Percentiles rank a stretch among this genome's conserved stretches.
These are phyloP conservation scores for Phyto melanocephala DNA, from an alignment of 2,888 invertebrate species.

Conservation along the genomic window DNA sequence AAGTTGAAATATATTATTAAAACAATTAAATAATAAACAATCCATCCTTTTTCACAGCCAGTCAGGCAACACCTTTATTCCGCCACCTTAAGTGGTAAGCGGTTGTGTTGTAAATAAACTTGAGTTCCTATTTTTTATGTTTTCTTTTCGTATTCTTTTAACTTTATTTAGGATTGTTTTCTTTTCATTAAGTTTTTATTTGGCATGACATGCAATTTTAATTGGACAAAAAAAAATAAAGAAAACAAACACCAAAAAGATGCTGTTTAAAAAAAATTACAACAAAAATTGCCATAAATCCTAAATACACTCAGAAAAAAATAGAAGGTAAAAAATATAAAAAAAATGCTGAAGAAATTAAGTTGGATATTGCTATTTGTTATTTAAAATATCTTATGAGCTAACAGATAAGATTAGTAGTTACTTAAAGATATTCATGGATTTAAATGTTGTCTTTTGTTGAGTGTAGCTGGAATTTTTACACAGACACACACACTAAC, in stretches of 20 bases:
- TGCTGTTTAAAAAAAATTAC: neutral
- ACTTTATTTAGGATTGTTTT: neutral
- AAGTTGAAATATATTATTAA: neutral
- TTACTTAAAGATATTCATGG: no score
- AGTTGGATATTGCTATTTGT: no score
- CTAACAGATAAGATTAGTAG: no score
- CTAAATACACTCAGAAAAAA: neutral
- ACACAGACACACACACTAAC: no score
- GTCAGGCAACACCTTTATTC: constrained; percentile 42
- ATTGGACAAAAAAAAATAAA: constrained; percentile 7
- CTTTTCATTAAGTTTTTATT: constrained; percentile 7
- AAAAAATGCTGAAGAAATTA: no score
- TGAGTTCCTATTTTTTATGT: no score
- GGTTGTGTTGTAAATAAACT: constrained; percentile 5
- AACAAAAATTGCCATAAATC: neutral
- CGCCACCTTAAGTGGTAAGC: constrained; percentile 37
- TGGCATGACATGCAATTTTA: constrained; percentile 15
- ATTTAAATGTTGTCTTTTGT: neutral
- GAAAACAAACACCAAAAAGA: neutral
- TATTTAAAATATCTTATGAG: neutral
- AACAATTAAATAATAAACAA: constrained; percentile 45
- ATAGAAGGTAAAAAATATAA: neutral
- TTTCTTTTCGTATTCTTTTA: no score
- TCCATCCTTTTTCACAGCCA: neutral
- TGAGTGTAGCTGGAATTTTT: neutral